Percentiles rank a stretch among this genome's conserved stretches.
These are phyloP conservation scores for Volucella zonaria DNA, from an alignment of 2,888 invertebrate genomes.

Conservation along the genomic window DNA sequence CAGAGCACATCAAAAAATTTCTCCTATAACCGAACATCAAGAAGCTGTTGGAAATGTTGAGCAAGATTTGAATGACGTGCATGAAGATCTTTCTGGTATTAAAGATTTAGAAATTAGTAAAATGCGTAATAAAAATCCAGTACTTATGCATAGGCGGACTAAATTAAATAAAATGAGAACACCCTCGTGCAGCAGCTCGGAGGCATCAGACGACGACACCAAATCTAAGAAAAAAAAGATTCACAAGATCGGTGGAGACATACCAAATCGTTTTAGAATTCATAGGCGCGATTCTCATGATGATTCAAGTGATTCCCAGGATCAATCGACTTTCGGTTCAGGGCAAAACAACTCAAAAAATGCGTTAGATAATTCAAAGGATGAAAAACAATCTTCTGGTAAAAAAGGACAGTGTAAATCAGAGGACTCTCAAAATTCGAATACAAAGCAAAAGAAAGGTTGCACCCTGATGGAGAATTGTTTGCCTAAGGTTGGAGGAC, in stretches of 20 bases:
- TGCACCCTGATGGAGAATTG: constrained; percentile 70
- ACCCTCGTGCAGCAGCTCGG: constrained; percentile 97
- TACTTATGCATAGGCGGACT: constrained; percentile 84
- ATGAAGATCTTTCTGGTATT: constrained; percentile 75
- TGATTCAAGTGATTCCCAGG: constrained; percentile 93
- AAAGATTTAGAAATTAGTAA: constrained; percentile 81
- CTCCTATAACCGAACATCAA: constrained; percentile 60
- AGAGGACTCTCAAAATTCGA: constrained; percentile 79
- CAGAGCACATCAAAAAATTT: constrained; percentile 47
- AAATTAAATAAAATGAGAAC: constrained; percentile 89
- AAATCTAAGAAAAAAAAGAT: constrained; percentile 92
- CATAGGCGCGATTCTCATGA: constrained; percentile 91
- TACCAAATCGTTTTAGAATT: constrained; percentile 86
- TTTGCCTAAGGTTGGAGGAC: constrained; percentile 85
- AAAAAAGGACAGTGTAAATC: constrained; percentile 79
- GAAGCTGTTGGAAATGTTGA: constrained; percentile 51
- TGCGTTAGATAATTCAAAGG: constrained; percentile 78
- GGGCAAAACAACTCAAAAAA: constrained; percentile 73
- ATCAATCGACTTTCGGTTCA: constrained; percentile 82
- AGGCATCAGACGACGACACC: constrained; percentile 94
- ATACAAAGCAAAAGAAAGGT: constrained; percentile 76
- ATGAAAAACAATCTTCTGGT: constrained; percentile 77
- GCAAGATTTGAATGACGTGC: constrained; percentile 36
- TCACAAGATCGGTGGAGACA: constrained; percentile 86
- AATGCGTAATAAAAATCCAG: constrained; percentile 80